A percentile compares a stretch with the other conserved stretches of the same genome.
These are phyloP conservation scores for Campoplex nolae DNA, from an alignment of 2,888 invertebrate species.

Conservation along the genomic window DNA sequence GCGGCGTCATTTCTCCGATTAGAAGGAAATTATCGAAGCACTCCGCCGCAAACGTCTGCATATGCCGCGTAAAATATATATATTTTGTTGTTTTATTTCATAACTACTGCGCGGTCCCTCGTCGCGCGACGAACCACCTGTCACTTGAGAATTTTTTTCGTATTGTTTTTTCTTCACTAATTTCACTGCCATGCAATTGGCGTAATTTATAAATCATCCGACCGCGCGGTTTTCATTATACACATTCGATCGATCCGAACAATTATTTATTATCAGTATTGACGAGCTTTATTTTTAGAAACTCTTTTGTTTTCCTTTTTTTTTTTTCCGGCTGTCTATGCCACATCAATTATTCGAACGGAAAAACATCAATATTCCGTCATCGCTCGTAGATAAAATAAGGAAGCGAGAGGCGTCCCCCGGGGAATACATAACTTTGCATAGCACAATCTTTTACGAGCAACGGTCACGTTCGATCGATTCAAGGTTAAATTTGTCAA, in stretches of 20 bases:
- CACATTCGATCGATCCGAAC: background rate
- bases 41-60: background rate
- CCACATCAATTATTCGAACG: background rate
- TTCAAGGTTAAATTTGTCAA: conserved; percentile 61
- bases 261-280: background rate
- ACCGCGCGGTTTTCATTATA: background rate
- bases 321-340: background rate
- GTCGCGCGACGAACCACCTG: conserved; percentile 1
- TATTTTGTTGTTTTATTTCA: background rate
- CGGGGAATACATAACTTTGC: background rate
- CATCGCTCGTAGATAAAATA: background rate
- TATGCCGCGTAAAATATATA: background rate
- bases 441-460: background rate
- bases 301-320: background rate
- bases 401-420: conserved; percentile 11
- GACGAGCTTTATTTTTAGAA: background rate
- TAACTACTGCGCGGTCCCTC: background rate
- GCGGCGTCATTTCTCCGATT: conserved; percentile 15
- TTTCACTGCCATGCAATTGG: conserved; percentile 1
- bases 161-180: conserved; percentile 33
- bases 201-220: conserved; percentile 38
- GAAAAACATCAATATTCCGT: background rate
- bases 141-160: conserved; percentile 13
- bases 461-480: conserved; percentile 56
- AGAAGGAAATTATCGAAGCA: background rate